phyloP scores from a whole-genome alignment of 2,888 invertebrate species.

The Tromatobia lineatoria region DNA sequence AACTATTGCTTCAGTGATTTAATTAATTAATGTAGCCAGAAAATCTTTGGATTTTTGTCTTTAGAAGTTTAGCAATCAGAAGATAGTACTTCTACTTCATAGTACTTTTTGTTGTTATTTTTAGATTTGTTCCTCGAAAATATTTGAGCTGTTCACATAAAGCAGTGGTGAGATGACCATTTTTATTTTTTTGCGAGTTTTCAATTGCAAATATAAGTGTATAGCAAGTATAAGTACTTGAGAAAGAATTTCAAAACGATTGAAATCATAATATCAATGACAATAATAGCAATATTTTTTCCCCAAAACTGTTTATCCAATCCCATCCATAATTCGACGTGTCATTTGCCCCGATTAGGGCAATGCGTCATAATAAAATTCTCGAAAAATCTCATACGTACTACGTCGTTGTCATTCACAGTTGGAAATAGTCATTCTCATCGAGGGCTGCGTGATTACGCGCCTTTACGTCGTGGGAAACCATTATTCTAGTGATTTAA shows the following conservation, averaged over 20 bases:
- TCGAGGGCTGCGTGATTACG: constrained; percentile 64
- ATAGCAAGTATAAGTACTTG: no score
- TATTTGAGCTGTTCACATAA: no score
- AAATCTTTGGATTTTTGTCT: no score
- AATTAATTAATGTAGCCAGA: no score
- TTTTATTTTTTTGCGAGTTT: no score
- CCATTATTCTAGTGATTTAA: constrained; percentile 32
- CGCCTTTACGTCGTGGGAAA: constrained; percentile 19
- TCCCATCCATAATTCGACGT: constrained; percentile 46
- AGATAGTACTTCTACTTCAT: no score
- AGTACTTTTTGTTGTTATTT: no score
- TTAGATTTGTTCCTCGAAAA: no score
- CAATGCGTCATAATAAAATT: constrained; percentile 84
- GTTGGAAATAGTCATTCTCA: constrained; percentile 66
- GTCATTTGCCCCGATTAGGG: constrained; percentile 57
- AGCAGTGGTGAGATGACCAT: no score
- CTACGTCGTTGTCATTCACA: constrained; percentile 18
- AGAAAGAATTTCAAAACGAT: no score
- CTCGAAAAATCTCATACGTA: constrained; percentile 72
- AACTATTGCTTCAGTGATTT: constrained; percentile 42
- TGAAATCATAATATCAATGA: neutral
- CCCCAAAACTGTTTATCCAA: constrained; percentile 26
- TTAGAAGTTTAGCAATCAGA: no score
- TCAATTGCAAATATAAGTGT: no score
- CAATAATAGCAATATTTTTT: neutral